A percentile compares a stretch with the other conserved stretches of the same genome.
phyloP scores from a whole-genome alignment of 2,797 vertebrate genomes.

The Petrocephalus sullivani region DNA sequence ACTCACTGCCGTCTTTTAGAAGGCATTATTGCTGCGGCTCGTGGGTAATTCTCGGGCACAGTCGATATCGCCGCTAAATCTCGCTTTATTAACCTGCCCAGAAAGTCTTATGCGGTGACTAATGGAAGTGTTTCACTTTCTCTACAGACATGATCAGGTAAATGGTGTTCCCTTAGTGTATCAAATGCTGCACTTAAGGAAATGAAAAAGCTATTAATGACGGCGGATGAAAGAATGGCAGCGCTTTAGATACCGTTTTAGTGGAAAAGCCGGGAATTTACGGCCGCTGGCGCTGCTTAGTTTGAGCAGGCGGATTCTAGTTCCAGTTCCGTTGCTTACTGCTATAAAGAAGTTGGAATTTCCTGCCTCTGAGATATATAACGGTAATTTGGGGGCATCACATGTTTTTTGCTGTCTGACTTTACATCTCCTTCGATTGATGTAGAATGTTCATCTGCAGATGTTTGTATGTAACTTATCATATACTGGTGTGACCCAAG shows the following conservation, averaged over 20 bases:
- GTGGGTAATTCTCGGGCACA: neutral
- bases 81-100: neutral
- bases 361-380: neutral
- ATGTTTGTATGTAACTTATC: neutral
- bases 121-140: neutral
- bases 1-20: slow-evolving; percentile 1
- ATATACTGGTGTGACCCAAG: neutral
- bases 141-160: slow-evolving; percentile 1
- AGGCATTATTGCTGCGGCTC: neutral
- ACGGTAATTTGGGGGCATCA: neutral
- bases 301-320: neutral
- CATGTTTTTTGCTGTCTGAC: neutral
- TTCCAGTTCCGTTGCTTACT: neutral
- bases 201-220: slow-evolving; percentile 17
- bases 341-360: neutral
- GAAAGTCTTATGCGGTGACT: neutral
- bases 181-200: slow-evolving; percentile 21
- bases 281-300: neutral
- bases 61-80: slow-evolving; percentile 11
- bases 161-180: slow-evolving; percentile 3
- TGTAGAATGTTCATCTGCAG: neutral
- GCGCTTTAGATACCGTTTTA: neutral
- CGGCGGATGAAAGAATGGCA: neutral
- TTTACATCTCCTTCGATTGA: neutral
- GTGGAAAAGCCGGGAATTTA: neutral